Conservation (phyloP, 2,797 vertebrate genomes). For the Poecilia picta region DNA sequence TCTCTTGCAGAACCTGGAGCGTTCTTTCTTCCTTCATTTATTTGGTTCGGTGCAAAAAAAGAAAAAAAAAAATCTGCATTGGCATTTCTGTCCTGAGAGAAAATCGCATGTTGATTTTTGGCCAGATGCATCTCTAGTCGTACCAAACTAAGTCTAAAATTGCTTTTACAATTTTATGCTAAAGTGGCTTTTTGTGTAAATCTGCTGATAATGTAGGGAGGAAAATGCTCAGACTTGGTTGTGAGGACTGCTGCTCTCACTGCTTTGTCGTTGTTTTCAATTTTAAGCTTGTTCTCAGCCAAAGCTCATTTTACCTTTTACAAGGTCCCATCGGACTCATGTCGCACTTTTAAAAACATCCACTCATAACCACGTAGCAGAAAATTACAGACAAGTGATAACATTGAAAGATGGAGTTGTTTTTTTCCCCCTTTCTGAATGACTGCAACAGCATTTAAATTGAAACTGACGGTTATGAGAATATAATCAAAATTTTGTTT, state of each 20-base stretch:
- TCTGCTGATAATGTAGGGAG: not conserved
- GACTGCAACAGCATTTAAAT: not conserved
- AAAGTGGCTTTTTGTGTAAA: not conserved
- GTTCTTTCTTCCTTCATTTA: not conserved
- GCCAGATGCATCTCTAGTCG: not conserved
- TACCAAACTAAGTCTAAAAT: not conserved
- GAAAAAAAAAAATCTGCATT: not conserved
- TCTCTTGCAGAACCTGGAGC: not conserved
- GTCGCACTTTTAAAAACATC: constrained; percentile 26
- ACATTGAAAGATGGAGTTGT: constrained; percentile 4
- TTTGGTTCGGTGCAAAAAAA: not conserved
- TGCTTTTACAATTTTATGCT: not conserved
- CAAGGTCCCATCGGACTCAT: constrained; percentile 31
- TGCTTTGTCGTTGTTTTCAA: constrained; percentile 51
- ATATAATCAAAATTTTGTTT: constrained; percentile 5
- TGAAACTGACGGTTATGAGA: constrained; percentile 14
- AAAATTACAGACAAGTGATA: constrained; percentile 17
- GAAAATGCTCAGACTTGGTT: not conserved
- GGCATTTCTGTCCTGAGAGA: not conserved
- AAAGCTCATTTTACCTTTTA: constrained; percentile 38
- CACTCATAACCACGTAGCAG: not conserved
- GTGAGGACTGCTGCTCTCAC: constrained; percentile 25
- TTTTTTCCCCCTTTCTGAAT: not conserved
- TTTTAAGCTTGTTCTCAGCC: constrained; percentile 22
- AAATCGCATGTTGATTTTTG: not conserved